Evolutionary conservation across 2,797 vertebrate genomes (phyloP), one percentile per base, ranked within the genome.

Genomic region (Pipistrellus pipistrellus): DNA sequence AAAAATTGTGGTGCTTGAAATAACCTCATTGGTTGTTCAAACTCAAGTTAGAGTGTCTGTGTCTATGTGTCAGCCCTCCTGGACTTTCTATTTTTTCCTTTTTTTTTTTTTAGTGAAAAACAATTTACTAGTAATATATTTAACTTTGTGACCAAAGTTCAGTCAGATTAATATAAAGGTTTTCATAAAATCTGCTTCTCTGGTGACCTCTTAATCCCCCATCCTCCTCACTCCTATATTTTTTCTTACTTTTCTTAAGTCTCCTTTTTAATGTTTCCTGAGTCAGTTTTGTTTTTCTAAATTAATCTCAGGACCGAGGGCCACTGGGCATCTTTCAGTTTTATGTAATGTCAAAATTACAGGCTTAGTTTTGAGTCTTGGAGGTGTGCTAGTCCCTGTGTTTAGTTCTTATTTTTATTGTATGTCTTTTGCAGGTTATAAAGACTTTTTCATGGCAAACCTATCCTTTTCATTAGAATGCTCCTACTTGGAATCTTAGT

Each of bases 1-100:
- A 81, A 88, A 94, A 94, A 80, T 69, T 84, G 71, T 85, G 59
- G 87, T 95, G 17, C 77, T 85, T 84, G 51, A 88, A 95, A 94
- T 85, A 81, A 86, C 44, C 55, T 41, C 62, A 14, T 20, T 77
- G 71, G 51, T 95, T 84, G 41, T 88, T 88, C 48, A 68, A 32
- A 90, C 12, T 88, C 38, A 53, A 23, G 53, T 23, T 55, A 59
- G 71, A 80, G 4, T 83, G 14, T 66, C 44, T 78, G 11, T 73
- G 71, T 68, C 41, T 44, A 7, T n/a, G 27, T 73, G 41, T 72
- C 30, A 77, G 15, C 7, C 32, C 0, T 23, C 20, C 66, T 92
- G 53, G 25, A 30, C 75, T 90, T 53, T 32, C 20, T n/a, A 35
- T 20, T 20, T 32, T 32, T 7, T 44, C 44, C 44, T 20, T 12